Conservation (phyloP, 2,888 invertebrate genomes). For the Drosophila engyochracea region DNA sequence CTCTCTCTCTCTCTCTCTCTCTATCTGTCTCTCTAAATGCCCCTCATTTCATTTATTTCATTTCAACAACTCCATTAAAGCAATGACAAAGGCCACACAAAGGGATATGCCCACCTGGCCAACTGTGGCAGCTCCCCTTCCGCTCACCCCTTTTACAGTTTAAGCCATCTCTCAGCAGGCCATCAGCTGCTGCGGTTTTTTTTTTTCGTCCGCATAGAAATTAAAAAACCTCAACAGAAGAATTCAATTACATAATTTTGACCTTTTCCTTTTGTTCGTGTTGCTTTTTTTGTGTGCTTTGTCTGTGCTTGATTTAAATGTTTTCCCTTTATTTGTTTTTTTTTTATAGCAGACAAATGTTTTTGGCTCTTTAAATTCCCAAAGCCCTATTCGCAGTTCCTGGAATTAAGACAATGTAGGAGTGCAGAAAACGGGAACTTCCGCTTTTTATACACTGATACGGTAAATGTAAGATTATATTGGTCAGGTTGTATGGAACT, state of each 20-base stretch:
- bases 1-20: not conserved
- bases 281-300: conserved; percentile 12
- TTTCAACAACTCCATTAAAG: conserved; percentile 67
- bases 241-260: conserved; percentile 71
- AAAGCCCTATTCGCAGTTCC: not conserved
- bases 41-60: conserved; percentile 49
- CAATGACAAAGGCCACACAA: conserved; percentile 42
- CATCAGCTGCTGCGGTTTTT: conserved; percentile 26
- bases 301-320: conserved; percentile 53
- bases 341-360: conserved; percentile 30
- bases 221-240: conserved; percentile 67
- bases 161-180: conserved; percentile 18
- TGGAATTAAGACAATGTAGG: conserved; percentile 13
- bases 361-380: conserved; percentile 19
- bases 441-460: not conserved
- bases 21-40: conserved; percentile 28
- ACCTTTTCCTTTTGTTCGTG: conserved; percentile 39
- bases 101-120: conserved; percentile 8
- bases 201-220: conserved; percentile 41
- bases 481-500: not conserved
- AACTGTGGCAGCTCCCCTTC: not conserved
- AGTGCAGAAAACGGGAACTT: conserved; percentile 19
- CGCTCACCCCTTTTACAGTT: not conserved
- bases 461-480: not conserved
- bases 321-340: conserved; percentile 4